These are phyloP conservation scores for Hypotaenidia okinawae DNA, from an alignment of 2,797 vertebrate species.

Conservation along the genomic window DNA sequence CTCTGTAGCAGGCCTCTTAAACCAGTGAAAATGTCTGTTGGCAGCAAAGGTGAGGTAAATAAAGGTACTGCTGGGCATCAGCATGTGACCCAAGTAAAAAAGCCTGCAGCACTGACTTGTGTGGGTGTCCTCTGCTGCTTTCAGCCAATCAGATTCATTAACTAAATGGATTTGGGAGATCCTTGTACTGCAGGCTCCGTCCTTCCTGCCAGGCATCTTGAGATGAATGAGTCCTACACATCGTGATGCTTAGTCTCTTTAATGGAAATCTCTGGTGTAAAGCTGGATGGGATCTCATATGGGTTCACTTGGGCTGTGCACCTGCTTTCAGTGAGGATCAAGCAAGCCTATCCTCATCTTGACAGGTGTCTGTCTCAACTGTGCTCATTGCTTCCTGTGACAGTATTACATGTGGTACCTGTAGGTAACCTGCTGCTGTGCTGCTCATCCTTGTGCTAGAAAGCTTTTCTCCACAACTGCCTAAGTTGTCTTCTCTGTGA, in stretches of 20 bases:
- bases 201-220: not conserved
- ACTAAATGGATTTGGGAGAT: not conserved
- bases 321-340: not conserved
- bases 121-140: not conserved
- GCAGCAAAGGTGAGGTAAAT: not conserved
- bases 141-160: not conserved
- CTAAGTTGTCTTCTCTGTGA: not conserved
- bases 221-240: accelerated
- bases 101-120: accelerated
- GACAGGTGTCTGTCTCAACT: not conserved
- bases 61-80: not conserved
- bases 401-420: not conserved
- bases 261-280: not conserved
- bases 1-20: not conserved
- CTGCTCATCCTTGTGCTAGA: not conserved
- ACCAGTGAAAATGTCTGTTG: not conserved
- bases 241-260: not conserved
- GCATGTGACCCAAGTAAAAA: not conserved
- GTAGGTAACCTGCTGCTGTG: not conserved
- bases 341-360: not conserved
- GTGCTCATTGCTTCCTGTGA: accelerated
- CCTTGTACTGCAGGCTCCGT: not conserved
- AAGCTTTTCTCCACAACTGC: not conserved
- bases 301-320: not conserved
- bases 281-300: not conserved